Percentiles rank a stretch among this genome's conserved stretches.
Evolutionary conservation across 2,888 invertebrate species (phyloP).

Genomic region (Masnerella sp.): DNA sequence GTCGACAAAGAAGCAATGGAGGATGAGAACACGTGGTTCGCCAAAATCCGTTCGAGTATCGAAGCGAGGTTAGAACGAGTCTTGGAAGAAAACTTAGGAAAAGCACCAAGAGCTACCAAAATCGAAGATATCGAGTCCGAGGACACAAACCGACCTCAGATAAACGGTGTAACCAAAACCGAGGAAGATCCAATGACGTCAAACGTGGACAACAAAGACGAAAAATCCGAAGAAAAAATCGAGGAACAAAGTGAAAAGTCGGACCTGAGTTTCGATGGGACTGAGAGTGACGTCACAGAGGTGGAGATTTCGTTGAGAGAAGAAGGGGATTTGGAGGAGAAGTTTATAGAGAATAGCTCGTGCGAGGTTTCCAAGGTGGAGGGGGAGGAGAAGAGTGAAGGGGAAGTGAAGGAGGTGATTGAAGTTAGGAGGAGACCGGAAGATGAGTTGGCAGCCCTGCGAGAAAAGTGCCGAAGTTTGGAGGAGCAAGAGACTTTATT

Average conservation of each 20-base stretch:
- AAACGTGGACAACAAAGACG: background rate
- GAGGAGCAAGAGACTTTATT: constrained; percentile 82
- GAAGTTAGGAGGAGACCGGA: constrained; percentile 4
- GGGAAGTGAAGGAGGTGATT: too few species aligned
- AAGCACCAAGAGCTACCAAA: too few species aligned
- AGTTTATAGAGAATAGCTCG: too few species aligned
- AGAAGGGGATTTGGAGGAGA: background rate
- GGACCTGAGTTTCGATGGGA: constrained; percentile 17
- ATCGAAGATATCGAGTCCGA: background rate
- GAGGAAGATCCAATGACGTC: constrained; percentile 1
- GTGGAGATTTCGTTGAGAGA: constrained; percentile 16
- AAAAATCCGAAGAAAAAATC: constrained; percentile 10
- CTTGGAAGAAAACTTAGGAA: too few species aligned
- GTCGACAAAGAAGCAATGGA: background rate
- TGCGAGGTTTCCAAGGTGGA: too few species aligned
- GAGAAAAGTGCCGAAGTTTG: constrained; percentile 85
- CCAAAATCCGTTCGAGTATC: background rate
- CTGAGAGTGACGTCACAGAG: constrained; percentile 44
- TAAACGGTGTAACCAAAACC: background rate
- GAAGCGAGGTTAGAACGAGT: too few species aligned
- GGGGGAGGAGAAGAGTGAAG: too few species aligned
- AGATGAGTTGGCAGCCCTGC: constrained; percentile 68
- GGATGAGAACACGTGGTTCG: constrained; percentile 15
- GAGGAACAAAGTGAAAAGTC: constrained; percentile 34
- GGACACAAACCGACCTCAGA: background rate